These are phyloP conservation scores for Pteronotus mesoamericanus DNA, from an alignment of 2,797 vertebrate genomes.

Conservation along the genomic window DNA sequence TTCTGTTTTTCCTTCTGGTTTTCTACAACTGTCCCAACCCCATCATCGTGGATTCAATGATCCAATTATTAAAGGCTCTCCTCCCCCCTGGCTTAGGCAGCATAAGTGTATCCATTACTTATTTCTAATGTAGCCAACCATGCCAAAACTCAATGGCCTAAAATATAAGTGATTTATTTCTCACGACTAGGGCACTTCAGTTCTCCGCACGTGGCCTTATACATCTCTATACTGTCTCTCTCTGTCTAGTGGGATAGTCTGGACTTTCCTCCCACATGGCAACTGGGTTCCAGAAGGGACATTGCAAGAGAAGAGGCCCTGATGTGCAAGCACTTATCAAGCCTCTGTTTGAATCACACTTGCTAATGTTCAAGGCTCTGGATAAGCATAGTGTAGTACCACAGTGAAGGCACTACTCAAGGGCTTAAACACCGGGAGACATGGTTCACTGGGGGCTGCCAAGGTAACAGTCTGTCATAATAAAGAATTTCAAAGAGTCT, in stretches of 20 bases:
- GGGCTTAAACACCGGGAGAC: background rate
- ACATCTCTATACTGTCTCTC: background rate
- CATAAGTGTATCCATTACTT: background rate
- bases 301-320: background rate
- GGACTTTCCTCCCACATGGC: background rate
- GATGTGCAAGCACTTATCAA: background rate
- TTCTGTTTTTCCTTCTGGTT: background rate
- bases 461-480: background rate
- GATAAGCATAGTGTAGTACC: background rate
- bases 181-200: background rate
- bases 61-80: background rate
- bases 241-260: background rate
- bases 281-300: background rate
- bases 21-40: background rate
- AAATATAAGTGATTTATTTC: constrained; percentile 18
- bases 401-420: background rate
- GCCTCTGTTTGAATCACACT: background rate
- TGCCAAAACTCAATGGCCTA: background rate
- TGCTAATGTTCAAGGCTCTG: background rate
- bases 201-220: background rate
- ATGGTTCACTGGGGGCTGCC: background rate
- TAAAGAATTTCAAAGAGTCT: background rate
- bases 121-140: background rate
- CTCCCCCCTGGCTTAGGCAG: background rate
- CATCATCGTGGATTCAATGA: background rate